Base-by-base conservation (phyloP, 2,888 invertebrate genomes). In the Hemaris fuciformis region DNA sequence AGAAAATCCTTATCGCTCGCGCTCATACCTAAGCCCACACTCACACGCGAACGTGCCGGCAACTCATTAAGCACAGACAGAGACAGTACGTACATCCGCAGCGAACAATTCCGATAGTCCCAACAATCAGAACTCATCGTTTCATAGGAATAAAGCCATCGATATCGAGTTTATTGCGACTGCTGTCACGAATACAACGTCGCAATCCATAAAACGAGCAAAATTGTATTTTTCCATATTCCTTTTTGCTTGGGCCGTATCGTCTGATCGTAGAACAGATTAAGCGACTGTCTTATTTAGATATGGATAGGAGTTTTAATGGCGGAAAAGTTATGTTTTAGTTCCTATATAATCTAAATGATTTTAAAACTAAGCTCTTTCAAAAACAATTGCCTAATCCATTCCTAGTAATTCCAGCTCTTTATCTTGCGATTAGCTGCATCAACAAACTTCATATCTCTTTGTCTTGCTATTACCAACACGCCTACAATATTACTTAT, bases 51-150 rank as follows among this genome's bases (percentile, higher is more conserved):
- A 75, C 87, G 80, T 86, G 89, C 84, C 84, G 80, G 72, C 72
- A 69, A 72, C 81, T 87, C 88, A 87, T 89, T 88, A 87, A 78
- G 79, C 77, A 76, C 81, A 76, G 79, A 81, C 83, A 82, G 79
- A 79, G 83, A 76, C 81, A 81, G 85, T 88, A 80, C 77, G 75
- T 76, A 84, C 84, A 84, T 85, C 81, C 79, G 76, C 85, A 74
- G 79, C 75, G 76, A 73, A 79, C 80, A 84, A 85, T 88, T 87
- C 84, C 67, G 76, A 80, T 71, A 79, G 73, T 75, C 73, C 73
- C 67, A 73, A 74, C 77, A 77, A 83, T 79, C 76, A 77, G 74
- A 76, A 67, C 70, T 72, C 79, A 75, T 70, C 66, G 71, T 64
- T 70, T 70, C 70, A 71, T 69, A 68, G 67, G 64, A 73, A 79